These are phyloP conservation scores for Hetaerina americana DNA, from an alignment of 1,140 invertebrate genomes.

Conservation along the genomic window DNA sequence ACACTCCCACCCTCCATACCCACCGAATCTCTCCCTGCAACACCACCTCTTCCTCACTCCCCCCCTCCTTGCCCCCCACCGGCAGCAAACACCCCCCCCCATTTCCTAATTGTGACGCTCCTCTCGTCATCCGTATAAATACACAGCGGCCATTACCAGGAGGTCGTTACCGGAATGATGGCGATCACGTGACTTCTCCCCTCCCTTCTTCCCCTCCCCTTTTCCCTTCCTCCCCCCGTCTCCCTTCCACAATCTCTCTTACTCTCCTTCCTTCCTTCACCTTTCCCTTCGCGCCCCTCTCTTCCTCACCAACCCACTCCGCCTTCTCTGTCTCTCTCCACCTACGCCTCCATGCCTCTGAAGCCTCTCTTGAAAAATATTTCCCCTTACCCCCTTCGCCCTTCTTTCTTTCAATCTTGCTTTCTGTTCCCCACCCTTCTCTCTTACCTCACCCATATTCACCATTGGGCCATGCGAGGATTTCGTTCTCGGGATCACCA, in stretches of 20 bases:
- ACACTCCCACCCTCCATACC: neutral
- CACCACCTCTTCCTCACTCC: neutral
- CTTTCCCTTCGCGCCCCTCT: neutral
- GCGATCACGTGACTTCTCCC: neutral
- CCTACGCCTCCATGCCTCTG: too few species aligned
- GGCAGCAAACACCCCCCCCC: neutral
- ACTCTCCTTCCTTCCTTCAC: neutral
- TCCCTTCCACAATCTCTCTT: neutral
- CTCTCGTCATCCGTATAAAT: neutral
- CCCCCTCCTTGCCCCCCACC: neutral
- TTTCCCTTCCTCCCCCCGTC: neutral
- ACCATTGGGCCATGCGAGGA: too few species aligned
- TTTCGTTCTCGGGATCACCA: too few species aligned
- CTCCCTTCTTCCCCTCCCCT: neutral
- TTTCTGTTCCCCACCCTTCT: too few species aligned
- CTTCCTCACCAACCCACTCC: neutral
- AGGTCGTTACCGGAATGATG: neutral
- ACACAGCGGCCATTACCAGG: neutral
- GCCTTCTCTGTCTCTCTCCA: neutral
- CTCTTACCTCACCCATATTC: too few species aligned
- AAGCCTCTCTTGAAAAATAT: too few species aligned
- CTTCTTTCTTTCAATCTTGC: too few species aligned
- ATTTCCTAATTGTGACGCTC: neutral
- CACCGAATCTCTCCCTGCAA: neutral
- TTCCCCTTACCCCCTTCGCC: too few species aligned